These are phyloP conservation scores for Coleophora deauratella DNA, from an alignment of 2,888 invertebrate species.

Conservation along the genomic window DNA sequence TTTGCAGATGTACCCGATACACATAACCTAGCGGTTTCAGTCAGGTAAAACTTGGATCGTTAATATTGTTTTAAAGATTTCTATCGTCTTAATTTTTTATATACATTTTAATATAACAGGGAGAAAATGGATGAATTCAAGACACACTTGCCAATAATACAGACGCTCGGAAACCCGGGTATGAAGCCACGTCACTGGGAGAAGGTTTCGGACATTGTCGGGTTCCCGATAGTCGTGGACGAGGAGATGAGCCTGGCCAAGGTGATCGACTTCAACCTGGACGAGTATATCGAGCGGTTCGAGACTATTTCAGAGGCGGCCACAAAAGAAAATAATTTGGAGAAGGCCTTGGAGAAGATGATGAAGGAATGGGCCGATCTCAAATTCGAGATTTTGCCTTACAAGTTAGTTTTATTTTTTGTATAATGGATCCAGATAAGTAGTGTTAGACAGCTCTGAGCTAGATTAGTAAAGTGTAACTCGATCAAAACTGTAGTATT, in stretches of 20 bases:
- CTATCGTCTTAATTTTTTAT: no score
- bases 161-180: conserved; percentile 95
- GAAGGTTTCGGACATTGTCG: conserved; percentile 94
- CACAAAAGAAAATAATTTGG: conserved; percentile 95
- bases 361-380: conserved; percentile 91
- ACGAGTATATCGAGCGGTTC: conserved; percentile 91
- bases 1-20: conserved; percentile 86
- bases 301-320: conserved; percentile 95
- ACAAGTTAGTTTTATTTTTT: conserved; percentile 76
- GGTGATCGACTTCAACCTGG: conserved; percentile 91
- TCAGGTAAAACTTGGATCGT: no score
- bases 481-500: no score
- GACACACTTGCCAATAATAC: conserved; percentile 91
- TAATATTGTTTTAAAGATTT: no score
- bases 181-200: conserved; percentile 96
- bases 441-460: no score
- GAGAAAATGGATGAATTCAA: conserved; percentile 89
- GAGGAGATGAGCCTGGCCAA: conserved; percentile 86
- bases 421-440: no score
- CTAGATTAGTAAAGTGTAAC: no score
- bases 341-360: conserved; percentile 92
- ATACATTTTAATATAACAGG: conserved; percentile 36
- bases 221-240: conserved; percentile 91
- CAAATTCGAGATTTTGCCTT: conserved; percentile 80
- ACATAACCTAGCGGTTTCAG: conserved; percentile 78